Evolutionary conservation across 2,113 vertebrate genomes (phyloP), one percentile per base, ranked within the genome.

Genomic region (Vulpes vulpes): DNA sequence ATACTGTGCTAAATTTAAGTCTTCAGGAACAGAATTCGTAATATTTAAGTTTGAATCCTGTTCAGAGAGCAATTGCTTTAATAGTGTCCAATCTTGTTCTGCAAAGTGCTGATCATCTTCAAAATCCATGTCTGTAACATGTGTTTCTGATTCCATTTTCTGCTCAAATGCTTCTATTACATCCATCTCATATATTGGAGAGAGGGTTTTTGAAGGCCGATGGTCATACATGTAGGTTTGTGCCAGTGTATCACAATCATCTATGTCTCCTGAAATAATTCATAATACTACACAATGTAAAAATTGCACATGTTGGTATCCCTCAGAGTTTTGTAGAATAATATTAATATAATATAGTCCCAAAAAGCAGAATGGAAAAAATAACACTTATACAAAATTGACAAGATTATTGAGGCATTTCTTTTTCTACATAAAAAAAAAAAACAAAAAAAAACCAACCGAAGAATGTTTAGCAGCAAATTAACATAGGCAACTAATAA

Each of bases 231-330:
- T 99, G 99, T 99, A 99, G 99, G 97, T 99, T 99, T 99, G 99
- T 99, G 99, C 99, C 99, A 99, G 98, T 99, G 99, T 99, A 98
- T 99, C 99, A 99, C 99, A 99, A 99, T 99, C 99, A 99, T 99
- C 99, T 99, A 99, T 99, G 99, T 99, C 99, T 99, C 99, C 99
- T 99, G 99, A 99, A 99, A 99, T 99, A 99, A 99, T 99, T 99
- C 99, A 99, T 99, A 99, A 99, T 99, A 99, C 99, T 99, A 99
- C 98, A 99, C 99, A 99, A 99, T 99, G 99, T 99, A 99, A 99
- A 99, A 99, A 98, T 98, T 99, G 99, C 97, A 99, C 99, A 98
- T 96, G 96, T 98, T 98, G 97, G 93, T 98, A 91, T 97, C 98
- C 98, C 98, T 98, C 98, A 98, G 98, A 98, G 98, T 98, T 98